phyloP scores from a whole-genome alignment of 2,888 invertebrate genomes.

The Apamea epomidion region DNA sequence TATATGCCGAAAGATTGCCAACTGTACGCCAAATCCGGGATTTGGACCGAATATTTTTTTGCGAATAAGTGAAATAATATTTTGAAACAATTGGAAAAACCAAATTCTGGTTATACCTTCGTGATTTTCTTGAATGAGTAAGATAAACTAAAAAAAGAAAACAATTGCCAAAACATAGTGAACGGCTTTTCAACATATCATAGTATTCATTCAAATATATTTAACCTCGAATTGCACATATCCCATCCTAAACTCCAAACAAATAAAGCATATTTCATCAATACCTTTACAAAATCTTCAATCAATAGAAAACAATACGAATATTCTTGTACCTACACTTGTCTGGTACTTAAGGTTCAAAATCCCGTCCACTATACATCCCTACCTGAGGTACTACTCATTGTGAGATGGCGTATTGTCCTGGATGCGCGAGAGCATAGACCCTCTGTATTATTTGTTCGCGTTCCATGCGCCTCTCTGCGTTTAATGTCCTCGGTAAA shows the following conservation, averaged over 20 bases:
- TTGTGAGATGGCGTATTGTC: slow-evolving; percentile 64
- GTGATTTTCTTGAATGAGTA: background rate
- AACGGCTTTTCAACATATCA: background rate
- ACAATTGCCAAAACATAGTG: background rate
- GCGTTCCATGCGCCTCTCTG: slow-evolving; percentile 51
- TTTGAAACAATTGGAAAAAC: slow-evolving; percentile 4
- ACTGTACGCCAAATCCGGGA: slow-evolving; percentile 15
- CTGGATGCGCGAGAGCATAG: slow-evolving; percentile 56
- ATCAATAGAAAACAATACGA: slow-evolving; percentile 24
- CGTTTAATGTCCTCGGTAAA: slow-evolving; percentile 55
- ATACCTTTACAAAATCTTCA: slow-evolving; percentile 29
- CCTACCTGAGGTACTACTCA: slow-evolving; percentile 46
- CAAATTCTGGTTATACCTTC: too few relatives aligned
- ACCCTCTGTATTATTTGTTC: slow-evolving; percentile 54
- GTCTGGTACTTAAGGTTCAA: slow-evolving; percentile 21
- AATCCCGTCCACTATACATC: slow-evolving; percentile 19
- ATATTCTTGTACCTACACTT: slow-evolving; percentile 20
- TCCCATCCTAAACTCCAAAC: background rate
- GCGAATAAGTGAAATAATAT: background rate
- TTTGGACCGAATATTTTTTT: background rate
- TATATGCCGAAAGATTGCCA: slow-evolving; percentile 25
- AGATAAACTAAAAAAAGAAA: background rate
- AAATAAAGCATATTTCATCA: slow-evolving; percentile 21
- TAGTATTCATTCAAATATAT: background rate
- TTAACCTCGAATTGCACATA: background rate